These are phyloP conservation scores for Dicentrarchus labrax DNA, from an alignment of 2,113 vertebrate species.

Conservation along the genomic window DNA sequence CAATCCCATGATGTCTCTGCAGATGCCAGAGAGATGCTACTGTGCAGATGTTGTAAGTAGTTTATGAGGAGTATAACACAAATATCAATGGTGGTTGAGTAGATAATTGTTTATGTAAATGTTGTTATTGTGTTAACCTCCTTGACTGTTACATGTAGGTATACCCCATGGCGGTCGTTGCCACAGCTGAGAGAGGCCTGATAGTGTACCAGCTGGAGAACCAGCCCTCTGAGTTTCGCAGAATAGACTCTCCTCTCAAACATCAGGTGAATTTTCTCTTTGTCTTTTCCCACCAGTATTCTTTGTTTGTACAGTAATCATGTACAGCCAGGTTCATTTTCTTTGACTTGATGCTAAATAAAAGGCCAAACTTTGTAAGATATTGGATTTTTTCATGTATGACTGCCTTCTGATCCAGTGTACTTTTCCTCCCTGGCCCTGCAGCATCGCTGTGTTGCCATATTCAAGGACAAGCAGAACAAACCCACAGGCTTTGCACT, in stretches of 20 bases:
- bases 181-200: constrained; percentile 95
- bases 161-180: constrained; percentile 98
- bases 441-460: constrained; percentile 98
- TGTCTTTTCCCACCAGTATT: neutral
- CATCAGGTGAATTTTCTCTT: constrained; percentile 89
- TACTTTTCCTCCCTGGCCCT: neutral
- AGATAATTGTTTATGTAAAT: neutral
- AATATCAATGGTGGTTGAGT: neutral
- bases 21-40: constrained; percentile 96
- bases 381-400: neutral
- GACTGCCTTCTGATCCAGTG: neutral
- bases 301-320: neutral
- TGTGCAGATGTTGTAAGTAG: constrained; percentile 97
- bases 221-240: constrained; percentile 96
- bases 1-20: constrained; percentile 97
- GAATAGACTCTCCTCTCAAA: constrained; percentile 98
- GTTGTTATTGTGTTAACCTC: neutral
- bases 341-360: neutral
- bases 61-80: neutral
- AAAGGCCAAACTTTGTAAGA: neutral
- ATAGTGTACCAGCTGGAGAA: constrained; percentile 98
- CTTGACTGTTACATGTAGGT: constrained; percentile 82
- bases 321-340: neutral
- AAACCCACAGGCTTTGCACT: constrained; percentile 98
- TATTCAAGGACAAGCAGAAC: constrained; percentile 99